Conservation (phyloP, 92 coral and sea anemone genomes). For the Metridium senile region DNA sequence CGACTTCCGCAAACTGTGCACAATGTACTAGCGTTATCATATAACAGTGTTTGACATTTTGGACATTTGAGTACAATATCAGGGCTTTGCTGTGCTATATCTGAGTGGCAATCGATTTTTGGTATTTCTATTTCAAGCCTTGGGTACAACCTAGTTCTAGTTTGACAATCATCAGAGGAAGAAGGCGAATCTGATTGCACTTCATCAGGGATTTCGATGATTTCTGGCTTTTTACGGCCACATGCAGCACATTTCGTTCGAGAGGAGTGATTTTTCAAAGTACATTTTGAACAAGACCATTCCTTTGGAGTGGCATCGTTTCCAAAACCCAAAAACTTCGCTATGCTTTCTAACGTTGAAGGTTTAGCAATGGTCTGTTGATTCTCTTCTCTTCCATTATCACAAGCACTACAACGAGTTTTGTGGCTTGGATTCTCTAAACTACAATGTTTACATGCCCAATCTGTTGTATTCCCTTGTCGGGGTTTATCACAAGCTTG, state of each 20-base stretch:
- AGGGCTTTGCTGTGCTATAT: constrained; percentile 64
- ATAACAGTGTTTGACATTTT: constrained; percentile 84
- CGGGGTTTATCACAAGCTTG: constrained; percentile 50
- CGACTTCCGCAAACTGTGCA: constrained; percentile 85
- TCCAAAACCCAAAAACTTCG: constrained; percentile 1
- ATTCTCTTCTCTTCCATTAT: constrained; percentile 36
- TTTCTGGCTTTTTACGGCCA: constrained; percentile 32
- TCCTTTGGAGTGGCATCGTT: constrained; percentile 18
- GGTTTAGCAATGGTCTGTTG: constrained; percentile 20
- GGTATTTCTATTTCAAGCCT: constrained; percentile 44
- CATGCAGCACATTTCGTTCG: constrained; percentile 65
- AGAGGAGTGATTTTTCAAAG: constrained; percentile 54
- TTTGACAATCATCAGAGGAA: neutral
- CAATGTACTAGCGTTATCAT: constrained; percentile 70
- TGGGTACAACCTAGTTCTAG: constrained; percentile 48
- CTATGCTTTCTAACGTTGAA: neutral
- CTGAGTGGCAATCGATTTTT: constrained; percentile 58
- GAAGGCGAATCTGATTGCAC: constrained; percentile 2
- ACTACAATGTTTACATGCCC: constrained; percentile 74
- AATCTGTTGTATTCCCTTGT: constrained; percentile 36
- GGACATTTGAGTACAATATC: constrained; percentile 81
- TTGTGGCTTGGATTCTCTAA: constrained; percentile 55
- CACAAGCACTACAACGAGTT: constrained; percentile 71
- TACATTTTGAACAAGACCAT: constrained; percentile 85
- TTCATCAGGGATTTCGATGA: constrained; percentile 31